phyloP scores from a whole-genome alignment of 1,140 invertebrate species.

The Aricia agestis region DNA sequence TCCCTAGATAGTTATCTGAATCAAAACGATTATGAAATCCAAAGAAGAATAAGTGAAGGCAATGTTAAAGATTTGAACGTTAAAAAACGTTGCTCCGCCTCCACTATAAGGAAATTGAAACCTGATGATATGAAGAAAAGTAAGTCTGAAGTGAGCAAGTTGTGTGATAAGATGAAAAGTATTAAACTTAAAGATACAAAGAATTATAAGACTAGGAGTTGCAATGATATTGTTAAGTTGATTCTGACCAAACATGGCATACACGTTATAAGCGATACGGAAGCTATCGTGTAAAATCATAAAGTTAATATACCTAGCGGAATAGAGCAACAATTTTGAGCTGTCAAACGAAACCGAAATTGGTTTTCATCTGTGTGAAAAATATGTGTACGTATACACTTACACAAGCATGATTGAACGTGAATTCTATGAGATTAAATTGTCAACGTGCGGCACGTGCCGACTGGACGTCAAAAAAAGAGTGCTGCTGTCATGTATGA shows the following conservation, averaged over 20 bases:
- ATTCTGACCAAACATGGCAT: constrained; percentile 85
- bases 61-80: constrained; percentile 42
- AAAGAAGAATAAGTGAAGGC: constrained; percentile 55
- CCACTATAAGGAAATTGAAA: constrained; percentile 55
- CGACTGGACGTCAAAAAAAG: no score
- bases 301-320: no score
- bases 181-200: constrained; percentile 54
- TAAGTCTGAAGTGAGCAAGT: constrained; percentile 61
- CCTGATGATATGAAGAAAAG: constrained; percentile 61
- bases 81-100: constrained; percentile 58
- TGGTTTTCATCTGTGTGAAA: no score
- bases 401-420: no score
- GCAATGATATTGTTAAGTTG: constrained; percentile 82
- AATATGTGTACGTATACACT: no score
- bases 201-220: constrained; percentile 74
- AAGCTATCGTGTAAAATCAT: constrained; percentile 79
- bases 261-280: constrained; percentile 84
- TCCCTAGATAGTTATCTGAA: constrained; percentile 58
- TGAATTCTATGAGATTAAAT: no score
- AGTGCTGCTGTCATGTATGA: no score
- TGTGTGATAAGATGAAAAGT: constrained; percentile 64
- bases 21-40: constrained; percentile 54
- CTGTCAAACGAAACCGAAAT: no score
- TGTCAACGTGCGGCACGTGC: no score
- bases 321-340: no score